These are phyloP conservation scores for Trachops cirrhosus DNA, from an alignment of 2,797 vertebrate genomes.

Conservation along the genomic window DNA sequence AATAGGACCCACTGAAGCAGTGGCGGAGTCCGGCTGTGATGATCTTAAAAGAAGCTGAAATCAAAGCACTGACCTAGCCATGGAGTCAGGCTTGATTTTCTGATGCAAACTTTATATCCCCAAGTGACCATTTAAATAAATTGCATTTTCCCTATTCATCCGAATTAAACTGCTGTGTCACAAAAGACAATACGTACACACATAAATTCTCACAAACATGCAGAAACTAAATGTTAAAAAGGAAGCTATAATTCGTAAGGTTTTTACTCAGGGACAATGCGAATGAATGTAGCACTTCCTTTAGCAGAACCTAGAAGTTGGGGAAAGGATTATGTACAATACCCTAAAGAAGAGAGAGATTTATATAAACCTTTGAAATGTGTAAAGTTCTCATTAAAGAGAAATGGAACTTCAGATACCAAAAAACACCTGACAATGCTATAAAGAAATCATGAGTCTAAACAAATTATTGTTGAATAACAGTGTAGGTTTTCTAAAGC, in stretches of 20 bases:
- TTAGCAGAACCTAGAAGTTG: neutral
- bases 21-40: constrained; percentile 14
- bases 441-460: constrained; percentile 45
- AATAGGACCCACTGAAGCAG: neutral
- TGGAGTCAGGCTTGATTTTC: constrained; percentile 11
- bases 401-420: constrained; percentile 61
- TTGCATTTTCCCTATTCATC: neutral
- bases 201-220: neutral
- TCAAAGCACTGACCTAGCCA: constrained; percentile 43
- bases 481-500: constrained; percentile 44
- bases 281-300: neutral
- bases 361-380: constrained; percentile 3
- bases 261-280: neutral
- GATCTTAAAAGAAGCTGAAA: constrained; percentile 44
- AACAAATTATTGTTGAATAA: constrained; percentile 49
- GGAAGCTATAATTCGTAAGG: neutral
- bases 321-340: neutral
- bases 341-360: neutral
- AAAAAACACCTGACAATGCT: constrained; percentile 8
- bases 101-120: neutral
- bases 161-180: neutral
- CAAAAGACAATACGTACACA: neutral
- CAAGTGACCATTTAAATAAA: neutral
- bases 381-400: constrained; percentile 54
- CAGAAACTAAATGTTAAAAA: neutral